Evolutionary conservation across 2,888 invertebrate species (phyloP).

Genomic region (Oligia strigilis): DNA sequence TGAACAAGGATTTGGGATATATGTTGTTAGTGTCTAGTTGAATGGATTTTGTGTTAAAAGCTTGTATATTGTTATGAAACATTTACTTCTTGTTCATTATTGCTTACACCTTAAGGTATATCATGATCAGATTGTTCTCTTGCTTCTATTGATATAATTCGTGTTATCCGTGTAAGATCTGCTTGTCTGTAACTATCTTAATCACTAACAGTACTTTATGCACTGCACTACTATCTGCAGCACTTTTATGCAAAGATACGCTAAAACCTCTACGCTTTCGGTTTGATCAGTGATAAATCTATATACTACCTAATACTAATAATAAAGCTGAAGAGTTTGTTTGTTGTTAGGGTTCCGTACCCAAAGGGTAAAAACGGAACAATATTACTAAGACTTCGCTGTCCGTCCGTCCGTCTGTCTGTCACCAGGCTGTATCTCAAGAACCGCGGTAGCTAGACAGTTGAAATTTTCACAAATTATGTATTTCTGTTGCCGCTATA

Average conservation of each 20-base stretch:
- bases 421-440: too few relatives aligned
- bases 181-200: not conserved
- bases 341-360: too few relatives aligned
- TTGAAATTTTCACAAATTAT: too few relatives aligned
- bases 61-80: slow-evolving; percentile 19
- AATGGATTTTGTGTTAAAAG: slow-evolving; percentile 21
- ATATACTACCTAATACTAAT: too few relatives aligned
- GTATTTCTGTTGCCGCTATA: too few relatives aligned
- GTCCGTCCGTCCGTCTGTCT: too few relatives aligned
- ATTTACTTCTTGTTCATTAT: not conserved
- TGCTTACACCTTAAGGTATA: not conserved
- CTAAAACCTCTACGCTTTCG: not conserved
- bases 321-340: too few relatives aligned
- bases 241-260: not conserved
- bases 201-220: not conserved
- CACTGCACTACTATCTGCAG: not conserved
- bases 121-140: not conserved
- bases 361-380: too few relatives aligned
- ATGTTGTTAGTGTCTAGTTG: slow-evolving; percentile 23
- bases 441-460: too few relatives aligned
- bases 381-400: too few relatives aligned
- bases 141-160: not conserved
- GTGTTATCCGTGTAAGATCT: not conserved
- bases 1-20: slow-evolving; percentile 30
- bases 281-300: not conserved